Base-by-base conservation (phyloP, 2,888 invertebrate genomes). In the Hypselothyrea guttata region DNA sequence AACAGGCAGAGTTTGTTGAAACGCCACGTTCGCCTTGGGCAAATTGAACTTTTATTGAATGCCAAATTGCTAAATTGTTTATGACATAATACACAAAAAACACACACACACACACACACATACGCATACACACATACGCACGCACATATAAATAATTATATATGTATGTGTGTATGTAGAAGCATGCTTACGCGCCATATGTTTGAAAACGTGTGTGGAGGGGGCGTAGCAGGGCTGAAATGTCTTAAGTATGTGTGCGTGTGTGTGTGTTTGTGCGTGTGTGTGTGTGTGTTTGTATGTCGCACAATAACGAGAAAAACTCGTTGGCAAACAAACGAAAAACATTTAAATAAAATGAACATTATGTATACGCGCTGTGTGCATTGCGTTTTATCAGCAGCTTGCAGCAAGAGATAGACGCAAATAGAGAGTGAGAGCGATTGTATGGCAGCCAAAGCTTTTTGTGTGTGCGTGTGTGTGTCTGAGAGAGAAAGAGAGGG, bases 301-400 rank as follows among this genome's bases (percentile, higher is more conserved):
- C 31, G 16, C 47, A 74, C 60, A 63, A 78, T 62, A 75, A 78
- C 71, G 65, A 78, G 75, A 78, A 79, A 79, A 85, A 81, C 78
- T 78, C 68, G 71, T 71, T 86, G 60, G 56, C 75, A 79, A 79
- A 77, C 76, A 56, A 64, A 54, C 56, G 57, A 64, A 73, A 68
- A 64, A 56, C 51, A 74, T 79, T 83, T 69, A 78, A 71, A 83
- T 75, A 64, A 61, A 64, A 59, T 64, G 63, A 41, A 67, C 42
- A 62, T 72, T 77, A 71, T 84, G 77, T 78, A 78, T 78, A 84
- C 84, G 84, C 71, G 63, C 61, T 56, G 82, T 81, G 57, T 62
- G 71, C 67, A 63, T 72, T 81, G 66, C 59, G 71, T 66, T 78
- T 82, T 78, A 82, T 75, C n/a, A n/a, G 22, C 79, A 75, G 61